Conservation (phyloP, 1,140 invertebrate genomes). For the Drosophila prosaltans region DNA sequence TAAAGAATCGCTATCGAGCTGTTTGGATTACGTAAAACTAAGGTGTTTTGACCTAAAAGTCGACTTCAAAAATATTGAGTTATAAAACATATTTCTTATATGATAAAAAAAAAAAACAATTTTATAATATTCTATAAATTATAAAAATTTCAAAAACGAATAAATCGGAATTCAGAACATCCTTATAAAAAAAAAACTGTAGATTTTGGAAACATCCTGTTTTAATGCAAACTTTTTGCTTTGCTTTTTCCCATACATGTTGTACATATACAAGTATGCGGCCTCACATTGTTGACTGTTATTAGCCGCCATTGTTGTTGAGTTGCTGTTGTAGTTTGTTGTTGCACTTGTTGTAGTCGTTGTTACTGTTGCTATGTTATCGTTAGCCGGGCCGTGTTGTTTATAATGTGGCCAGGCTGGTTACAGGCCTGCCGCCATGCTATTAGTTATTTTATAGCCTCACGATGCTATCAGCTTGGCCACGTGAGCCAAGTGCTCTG, state of each 20-base stretch:
- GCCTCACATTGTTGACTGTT: slow-evolving; percentile 59
- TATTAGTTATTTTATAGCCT: slow-evolving; percentile 73
- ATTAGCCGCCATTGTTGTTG: slow-evolving; percentile 69
- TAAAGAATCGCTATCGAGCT: no score
- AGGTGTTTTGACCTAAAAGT: no score
- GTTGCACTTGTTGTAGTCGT: slow-evolving; percentile 11
- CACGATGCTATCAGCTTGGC: slow-evolving; percentile 60
- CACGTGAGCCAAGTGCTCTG: slow-evolving; percentile 39
- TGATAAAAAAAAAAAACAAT: no score
- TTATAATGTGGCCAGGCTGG: slow-evolving; percentile 61
- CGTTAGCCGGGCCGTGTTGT: slow-evolving; percentile 58
- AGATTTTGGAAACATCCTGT: not conserved
- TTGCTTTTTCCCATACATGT: not conserved
- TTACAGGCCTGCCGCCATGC: slow-evolving; percentile 42
- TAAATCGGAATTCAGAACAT: not conserved
- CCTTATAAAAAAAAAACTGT: not conserved
- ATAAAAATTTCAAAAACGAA: no score
- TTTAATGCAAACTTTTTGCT: not conserved
- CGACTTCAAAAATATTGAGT: no score
- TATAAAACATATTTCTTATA: no score
- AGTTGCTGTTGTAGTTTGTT: slow-evolving; percentile 36
- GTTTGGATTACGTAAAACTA: no score
- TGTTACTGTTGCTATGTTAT: slow-evolving; percentile 56
- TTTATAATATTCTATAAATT: no score
- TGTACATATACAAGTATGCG: slow-evolving; percentile 2